Conservation (phyloP, 2,888 invertebrate species). For the Erannis defoliaria region DNA sequence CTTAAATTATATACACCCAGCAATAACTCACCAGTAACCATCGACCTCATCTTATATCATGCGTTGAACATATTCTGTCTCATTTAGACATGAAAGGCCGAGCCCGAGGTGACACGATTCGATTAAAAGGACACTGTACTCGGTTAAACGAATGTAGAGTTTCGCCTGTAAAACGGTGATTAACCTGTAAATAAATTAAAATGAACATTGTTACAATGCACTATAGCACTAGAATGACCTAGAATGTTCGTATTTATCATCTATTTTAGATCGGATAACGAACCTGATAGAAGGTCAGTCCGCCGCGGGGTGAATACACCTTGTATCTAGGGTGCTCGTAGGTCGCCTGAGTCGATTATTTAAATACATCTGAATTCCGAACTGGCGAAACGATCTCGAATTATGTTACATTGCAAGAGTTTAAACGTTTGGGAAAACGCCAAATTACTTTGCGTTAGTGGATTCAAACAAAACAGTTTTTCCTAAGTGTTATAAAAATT, state of each 20-base stretch:
- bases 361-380: slow-evolving; percentile 41
- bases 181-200: slow-evolving; percentile 44
- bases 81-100: slow-evolving; percentile 23
- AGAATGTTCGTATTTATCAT: slow-evolving; percentile 51
- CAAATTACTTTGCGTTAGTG: slow-evolving; percentile 34
- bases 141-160: slow-evolving; percentile 36
- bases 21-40: slow-evolving; percentile 19
- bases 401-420: slow-evolving; percentile 35
- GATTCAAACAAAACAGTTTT: slow-evolving; percentile 26
- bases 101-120: slow-evolving; percentile 36
- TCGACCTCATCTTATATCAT: slow-evolving; percentile 23
- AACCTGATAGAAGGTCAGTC: slow-evolving; percentile 67
- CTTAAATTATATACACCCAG: slow-evolving; percentile 29
- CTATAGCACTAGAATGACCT: slow-evolving; percentile 47
- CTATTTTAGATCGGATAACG: slow-evolving; percentile 68
- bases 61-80: slow-evolving; percentile 15
- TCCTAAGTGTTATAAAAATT: slow-evolving; percentile 4
- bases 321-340: slow-evolving; percentile 69
- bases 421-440: slow-evolving; percentile 41
- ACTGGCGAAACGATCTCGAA: slow-evolving; percentile 33
- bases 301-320: slow-evolving; percentile 69
- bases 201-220: slow-evolving; percentile 42
- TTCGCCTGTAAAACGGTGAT: slow-evolving; percentile 42
- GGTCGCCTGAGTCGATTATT: slow-evolving; percentile 55
- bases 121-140: slow-evolving; percentile 41